These are phyloP conservation scores for Myotis brandtii DNA, from an alignment of 2,113 vertebrate genomes.

Conservation along the genomic window DNA sequence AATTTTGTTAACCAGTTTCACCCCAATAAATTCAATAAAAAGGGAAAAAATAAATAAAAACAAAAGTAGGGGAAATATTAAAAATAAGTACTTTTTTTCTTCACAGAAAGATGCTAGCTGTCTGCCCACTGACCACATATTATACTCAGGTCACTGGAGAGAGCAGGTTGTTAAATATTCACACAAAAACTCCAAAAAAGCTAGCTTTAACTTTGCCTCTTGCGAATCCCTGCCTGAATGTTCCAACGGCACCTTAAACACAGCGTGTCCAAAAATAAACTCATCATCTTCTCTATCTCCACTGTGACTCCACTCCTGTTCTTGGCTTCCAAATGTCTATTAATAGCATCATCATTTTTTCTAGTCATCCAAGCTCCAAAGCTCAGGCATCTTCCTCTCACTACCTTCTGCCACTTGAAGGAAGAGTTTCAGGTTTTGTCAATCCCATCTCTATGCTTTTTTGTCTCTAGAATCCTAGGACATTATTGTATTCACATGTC, in stretches of 20 bases:
- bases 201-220: neutral
- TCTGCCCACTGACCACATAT: neutral
- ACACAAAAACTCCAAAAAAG: neutral
- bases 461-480: neutral
- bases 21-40: too few relatives aligned
- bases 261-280: neutral
- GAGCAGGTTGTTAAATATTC: neutral
- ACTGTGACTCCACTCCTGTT: neutral
- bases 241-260: neutral
- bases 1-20: too few relatives aligned
- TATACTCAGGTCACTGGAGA: neutral
- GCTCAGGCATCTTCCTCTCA: neutral
- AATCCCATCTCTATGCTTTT: neutral
- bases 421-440: constrained; percentile 32
- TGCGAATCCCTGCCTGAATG: neutral
- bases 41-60: too few relatives aligned
- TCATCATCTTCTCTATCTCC: neutral
- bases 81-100: neutral
- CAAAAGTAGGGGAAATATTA: too few relatives aligned
- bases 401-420: neutral
- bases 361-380: neutral
- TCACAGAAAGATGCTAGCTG: neutral
- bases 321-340: neutral
- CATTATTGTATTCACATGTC: neutral
- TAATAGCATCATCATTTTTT: constrained; percentile 4